Evolutionary conservation across 1,140 invertebrate species (phyloP).

Genomic region (Sogatella furcifera): DNA sequence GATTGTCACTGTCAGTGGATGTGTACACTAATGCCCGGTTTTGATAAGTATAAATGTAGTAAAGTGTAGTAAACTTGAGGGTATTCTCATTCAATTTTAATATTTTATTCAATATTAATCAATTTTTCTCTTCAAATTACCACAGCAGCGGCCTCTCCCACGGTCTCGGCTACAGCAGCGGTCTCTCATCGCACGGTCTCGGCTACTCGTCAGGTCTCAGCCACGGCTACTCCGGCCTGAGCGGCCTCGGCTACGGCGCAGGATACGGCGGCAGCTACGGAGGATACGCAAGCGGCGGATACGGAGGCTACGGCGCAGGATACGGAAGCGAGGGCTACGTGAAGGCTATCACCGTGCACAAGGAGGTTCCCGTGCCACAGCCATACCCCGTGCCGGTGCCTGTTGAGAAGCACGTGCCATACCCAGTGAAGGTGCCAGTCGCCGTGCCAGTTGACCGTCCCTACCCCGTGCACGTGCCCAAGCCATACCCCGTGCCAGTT

Average conservation of each 20-base stretch:
- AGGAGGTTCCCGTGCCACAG: conserved; percentile 40
- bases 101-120: too few relatives aligned
- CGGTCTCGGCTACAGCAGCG: background rate
- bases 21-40: too few relatives aligned
- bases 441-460: conserved; percentile 45
- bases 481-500: conserved; percentile 44
- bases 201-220: too few relatives aligned
- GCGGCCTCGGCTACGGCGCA: background rate
- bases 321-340: conserved; percentile 30
- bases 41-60: too few relatives aligned
- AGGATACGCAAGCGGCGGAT: background rate
- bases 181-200: background rate
- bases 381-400: conserved; percentile 44
- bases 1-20: too few relatives aligned
- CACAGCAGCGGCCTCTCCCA: background rate
- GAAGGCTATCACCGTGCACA: conserved; percentile 36
- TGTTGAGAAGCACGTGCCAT: conserved; percentile 28
- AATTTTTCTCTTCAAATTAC: too few relatives aligned
- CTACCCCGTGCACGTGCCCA: conserved; percentile 38
- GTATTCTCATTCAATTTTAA: too few relatives aligned
- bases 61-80: too few relatives aligned
- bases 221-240: background rate
- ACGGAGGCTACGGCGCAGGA: background rate
- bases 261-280: background rate
- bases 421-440: conserved; percentile 51